Conservation (phyloP, 1,140 invertebrate species). For the Bombus balteatus region DNA sequence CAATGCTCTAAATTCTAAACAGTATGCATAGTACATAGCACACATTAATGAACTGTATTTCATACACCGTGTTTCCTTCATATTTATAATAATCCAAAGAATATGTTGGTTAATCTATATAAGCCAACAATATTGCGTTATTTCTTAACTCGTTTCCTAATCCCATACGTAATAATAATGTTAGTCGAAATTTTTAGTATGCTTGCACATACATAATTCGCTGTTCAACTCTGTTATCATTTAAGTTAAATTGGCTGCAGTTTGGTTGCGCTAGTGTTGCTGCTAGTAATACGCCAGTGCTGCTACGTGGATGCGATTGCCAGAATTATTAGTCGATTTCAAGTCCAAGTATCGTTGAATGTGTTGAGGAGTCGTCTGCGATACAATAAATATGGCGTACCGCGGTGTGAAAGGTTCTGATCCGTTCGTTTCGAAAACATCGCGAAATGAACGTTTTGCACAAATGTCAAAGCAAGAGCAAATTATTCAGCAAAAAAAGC, state of each 20-base stretch:
- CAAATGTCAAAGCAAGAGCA: slow-evolving; percentile 92
- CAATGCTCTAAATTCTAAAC: neutral
- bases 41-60: too few species aligned
- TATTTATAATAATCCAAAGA: neutral
- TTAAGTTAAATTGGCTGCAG: neutral
- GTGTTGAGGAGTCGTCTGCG: slow-evolving; percentile 6
- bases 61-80: too few species aligned
- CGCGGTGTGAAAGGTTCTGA: slow-evolving; percentile 81
- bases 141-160: neutral
- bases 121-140: neutral
- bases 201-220: neutral
- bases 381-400: slow-evolving; percentile 80
- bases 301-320: neutral
- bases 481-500: slow-evolving; percentile 91
- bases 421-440: slow-evolving; percentile 84
- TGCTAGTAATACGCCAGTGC: neutral
- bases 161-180: neutral
- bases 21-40: too few species aligned
- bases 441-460: slow-evolving; percentile 85
- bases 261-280: neutral
- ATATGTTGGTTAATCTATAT: neutral
- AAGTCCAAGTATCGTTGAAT: neutral
- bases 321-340: neutral
- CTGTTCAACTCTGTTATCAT: neutral
- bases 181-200: neutral